Evolutionary conservation across 23 tunicate species (phyloP), one percentile per base, ranked within the genome.

Genomic region (Styela plicata): DNA sequence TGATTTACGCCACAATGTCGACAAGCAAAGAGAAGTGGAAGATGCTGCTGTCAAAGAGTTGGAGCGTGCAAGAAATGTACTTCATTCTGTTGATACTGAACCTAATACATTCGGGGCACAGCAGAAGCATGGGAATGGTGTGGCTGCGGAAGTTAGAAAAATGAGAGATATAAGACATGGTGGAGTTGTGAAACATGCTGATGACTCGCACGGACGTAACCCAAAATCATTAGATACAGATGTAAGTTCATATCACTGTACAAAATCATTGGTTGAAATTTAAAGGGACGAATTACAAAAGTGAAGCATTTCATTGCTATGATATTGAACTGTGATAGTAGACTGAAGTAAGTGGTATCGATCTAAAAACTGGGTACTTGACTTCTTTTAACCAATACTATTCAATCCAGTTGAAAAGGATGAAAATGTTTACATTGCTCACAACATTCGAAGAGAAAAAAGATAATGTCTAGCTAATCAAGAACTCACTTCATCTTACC

Each of bases 21-120:
- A 93, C 52, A 81, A 88, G 57, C 83, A 86, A 44, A 86, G 93
- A 0, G 83, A 93, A 53, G 93, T 86, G 18, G 91, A 93, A 28
- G 93, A 88, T 21, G 98, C 91, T 21, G 98, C 98, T 17, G 83
- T 85, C 29, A 74, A 79, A 74, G 98, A 93, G 84, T 78, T 93
- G 52, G 89, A 93, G 26, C 63, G 88, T 24, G 98, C 98, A 22
- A 70, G 36, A 28, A 65, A 33, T 24, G 28, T 80, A 63, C 44
- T 80, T 21, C 25, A 10, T 7, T 21, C 23, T 34, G 63, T 57
- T 19, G 81, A 76, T 26, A 76, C 65, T 20, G 53, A 33, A 17
- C 36, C 26, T 22, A 18, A 44, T 37, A 10, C 29, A 23, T 22
- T 0, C 21, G 17, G n/a, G 0, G 31, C 27, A 70, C 28, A 76